Conservation (phyloP, 2,797 vertebrate species). For the Euphonia xanthogaster region DNA sequence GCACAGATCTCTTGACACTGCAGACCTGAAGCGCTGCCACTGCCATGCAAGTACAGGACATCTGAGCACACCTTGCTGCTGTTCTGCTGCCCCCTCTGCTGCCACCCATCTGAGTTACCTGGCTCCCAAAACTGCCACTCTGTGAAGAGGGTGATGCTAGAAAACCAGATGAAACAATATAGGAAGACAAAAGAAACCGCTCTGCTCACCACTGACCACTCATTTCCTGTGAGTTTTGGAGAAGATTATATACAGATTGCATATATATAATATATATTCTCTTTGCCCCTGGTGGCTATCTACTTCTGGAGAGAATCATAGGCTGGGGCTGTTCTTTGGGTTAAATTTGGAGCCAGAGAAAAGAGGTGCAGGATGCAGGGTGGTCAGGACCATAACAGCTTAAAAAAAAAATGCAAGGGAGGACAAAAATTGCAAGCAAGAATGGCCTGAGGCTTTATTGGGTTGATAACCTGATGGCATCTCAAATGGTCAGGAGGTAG, state of each 20-base stretch:
- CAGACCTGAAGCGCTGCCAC: fast-evolving
- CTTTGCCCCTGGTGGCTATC: fast-evolving
- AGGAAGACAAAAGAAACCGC: background rate
- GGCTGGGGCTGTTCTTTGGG: background rate
- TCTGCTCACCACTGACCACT: background rate
- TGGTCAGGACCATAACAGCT: background rate
- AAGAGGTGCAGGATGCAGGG: background rate
- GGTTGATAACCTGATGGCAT: background rate
- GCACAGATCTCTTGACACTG: background rate
- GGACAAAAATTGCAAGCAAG: background rate
- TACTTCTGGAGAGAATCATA: background rate
- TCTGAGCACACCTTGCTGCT: fast-evolving
- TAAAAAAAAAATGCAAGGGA: background rate
- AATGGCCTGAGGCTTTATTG: background rate
- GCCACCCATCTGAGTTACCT: background rate
- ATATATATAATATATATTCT: background rate
- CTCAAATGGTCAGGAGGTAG: background rate
- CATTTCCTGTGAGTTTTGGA: background rate
- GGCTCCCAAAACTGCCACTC: background rate
- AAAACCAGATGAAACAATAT: background rate
- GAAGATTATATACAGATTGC: background rate
- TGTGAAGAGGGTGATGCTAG: background rate
- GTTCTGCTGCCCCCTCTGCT: background rate
- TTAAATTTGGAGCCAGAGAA: background rate
- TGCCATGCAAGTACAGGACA: background rate